Conservation (phyloP, 2,113 vertebrate genomes). For the Euleptes europaea region DNA sequence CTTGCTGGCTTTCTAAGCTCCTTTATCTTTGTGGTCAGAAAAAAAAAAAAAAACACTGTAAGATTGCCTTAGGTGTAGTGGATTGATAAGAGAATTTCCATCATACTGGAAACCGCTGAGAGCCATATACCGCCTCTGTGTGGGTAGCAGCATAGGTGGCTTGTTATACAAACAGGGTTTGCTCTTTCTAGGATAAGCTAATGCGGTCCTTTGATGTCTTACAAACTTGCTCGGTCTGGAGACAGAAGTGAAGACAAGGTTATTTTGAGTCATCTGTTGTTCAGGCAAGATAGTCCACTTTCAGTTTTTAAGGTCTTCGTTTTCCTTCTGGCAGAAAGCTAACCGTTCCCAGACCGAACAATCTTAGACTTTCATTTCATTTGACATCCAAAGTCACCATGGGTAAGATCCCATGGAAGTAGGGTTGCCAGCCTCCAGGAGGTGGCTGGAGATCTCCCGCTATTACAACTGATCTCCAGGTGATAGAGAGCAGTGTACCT, state of each 20-base stretch:
- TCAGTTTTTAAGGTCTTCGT: background rate
- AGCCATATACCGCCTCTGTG: background rate
- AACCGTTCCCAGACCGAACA: background rate
- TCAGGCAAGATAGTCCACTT: no score
- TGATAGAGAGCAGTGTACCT: no score
- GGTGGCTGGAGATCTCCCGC: no score
- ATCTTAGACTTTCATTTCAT: background rate
- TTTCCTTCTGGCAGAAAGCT: background rate
- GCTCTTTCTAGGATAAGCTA: background rate
- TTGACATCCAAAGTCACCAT: background rate
- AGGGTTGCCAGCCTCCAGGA: no score
- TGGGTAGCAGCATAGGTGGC: background rate
- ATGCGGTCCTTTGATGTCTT: background rate
- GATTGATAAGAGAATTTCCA: conserved; percentile 10
- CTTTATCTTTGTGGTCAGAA: conserved; percentile 20
- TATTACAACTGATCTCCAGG: no score
- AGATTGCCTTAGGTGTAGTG: conserved; percentile 9
- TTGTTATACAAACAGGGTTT: background rate
- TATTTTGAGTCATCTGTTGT: background rate
- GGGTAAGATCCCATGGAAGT: no score
- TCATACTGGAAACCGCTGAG: background rate
- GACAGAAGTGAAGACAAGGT: background rate
- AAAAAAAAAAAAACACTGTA: background rate
- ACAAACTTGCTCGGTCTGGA: background rate
- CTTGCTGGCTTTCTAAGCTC: conserved; percentile 15